Evolutionary conservation across 2,888 invertebrate species (phyloP), one percentile per base, ranked within the genome.

Genomic region (Plebejus anna): DNA sequence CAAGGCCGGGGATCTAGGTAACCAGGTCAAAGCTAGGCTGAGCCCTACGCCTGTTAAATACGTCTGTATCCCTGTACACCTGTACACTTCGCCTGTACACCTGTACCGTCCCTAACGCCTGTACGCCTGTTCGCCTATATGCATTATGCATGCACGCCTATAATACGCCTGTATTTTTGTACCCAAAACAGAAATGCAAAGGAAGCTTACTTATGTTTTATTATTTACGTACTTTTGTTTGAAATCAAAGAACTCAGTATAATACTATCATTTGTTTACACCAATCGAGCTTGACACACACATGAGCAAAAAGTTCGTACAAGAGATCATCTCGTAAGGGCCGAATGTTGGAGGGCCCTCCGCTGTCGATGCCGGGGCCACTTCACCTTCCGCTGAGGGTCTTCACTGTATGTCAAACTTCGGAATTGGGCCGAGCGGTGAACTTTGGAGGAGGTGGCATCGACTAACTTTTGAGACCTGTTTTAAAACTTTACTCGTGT

Each of bases 1-100:
- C 76, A 76, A 71, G 76, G 59, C 76, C 71, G 78, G 78, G 78
- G 80, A 82, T 82, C 81, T 82, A 79, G 83, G 85, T 84, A 84
- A 84, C 80, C 80, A 80, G 85, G 85, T 85, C 80, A 81, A 73
- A 75, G 55, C 78, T 78, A 78, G 77, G 57, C 78, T 79, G 70
- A 81, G 80, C n/a, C 9, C 57, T 59, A 59, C 22, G 22, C 9
- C 5, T 22, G 32, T 22, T 22, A 22, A 22, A 22, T 72, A 71
- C n/a, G 42, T 22, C 73, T 73, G 16, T 13, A 55, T 16, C 4
- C 16, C 55, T 16, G 55, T 55, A 55, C 55, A 55, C 16, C 13
- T 13, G 51, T 16, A 55, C 51, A 13, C 51, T 16, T 2, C 13
- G 3, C 51, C 51, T 16, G 55, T 16, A 55, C 55, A 16, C 55